phyloP scores from a whole-genome alignment of 2,113 vertebrate species.

The Albula goreensis region DNA sequence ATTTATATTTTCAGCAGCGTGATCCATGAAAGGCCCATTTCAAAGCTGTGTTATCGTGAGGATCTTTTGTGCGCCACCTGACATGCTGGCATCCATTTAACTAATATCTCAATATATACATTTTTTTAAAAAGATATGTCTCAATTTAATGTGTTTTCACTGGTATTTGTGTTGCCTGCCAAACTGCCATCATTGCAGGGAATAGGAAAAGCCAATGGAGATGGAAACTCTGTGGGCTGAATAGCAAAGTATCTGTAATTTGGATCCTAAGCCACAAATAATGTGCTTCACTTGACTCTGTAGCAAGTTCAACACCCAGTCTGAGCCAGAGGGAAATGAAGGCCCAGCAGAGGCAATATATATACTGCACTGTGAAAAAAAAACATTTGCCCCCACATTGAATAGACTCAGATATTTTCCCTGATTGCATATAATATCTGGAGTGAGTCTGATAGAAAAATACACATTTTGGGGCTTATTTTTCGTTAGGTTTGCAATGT shows the following conservation, averaged over 20 bases:
- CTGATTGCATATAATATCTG: too few relatives aligned
- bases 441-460: too few relatives aligned
- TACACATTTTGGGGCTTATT: too few relatives aligned
- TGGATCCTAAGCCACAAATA: conserved; percentile 34
- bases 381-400: too few relatives aligned
- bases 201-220: background rate
- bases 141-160: conserved; percentile 5
- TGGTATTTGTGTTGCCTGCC: background rate
- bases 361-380: background rate
- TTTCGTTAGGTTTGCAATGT: too few relatives aligned
- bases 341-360: conserved; percentile 33
- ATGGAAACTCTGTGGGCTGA: conserved; percentile 16
- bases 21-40: conserved; percentile 26
- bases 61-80: conserved; percentile 28
- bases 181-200: background rate
- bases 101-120: conserved; percentile 25
- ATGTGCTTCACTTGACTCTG: conserved; percentile 46
- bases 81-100: background rate
- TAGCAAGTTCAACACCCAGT: conserved; percentile 1
- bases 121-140: conserved; percentile 11
- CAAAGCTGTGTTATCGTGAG: conserved; percentile 26
- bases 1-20: conserved; percentile 29
- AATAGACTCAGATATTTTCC: too few relatives aligned
- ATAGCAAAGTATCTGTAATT: conserved; percentile 31
- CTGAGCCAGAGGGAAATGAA: conserved; percentile 46